Percentiles rank a stretch among this genome's conserved stretches.
phyloP scores from a whole-genome alignment of 2,113 vertebrate genomes.

The Platycercus adscitus region DNA sequence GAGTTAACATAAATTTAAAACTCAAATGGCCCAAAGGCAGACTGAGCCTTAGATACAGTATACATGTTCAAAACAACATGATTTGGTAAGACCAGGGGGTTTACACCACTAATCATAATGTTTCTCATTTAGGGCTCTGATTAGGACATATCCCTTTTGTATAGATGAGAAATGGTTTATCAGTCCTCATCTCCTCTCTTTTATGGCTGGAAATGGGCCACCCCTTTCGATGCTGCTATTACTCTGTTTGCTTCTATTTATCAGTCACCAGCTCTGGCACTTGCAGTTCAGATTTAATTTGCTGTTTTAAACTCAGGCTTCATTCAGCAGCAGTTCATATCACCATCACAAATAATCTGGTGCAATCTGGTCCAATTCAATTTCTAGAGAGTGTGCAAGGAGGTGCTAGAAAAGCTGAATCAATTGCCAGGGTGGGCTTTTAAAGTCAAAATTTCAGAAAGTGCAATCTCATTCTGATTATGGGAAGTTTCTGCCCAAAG shows the following conservation, averaged over 20 bases:
- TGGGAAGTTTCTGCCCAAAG: background rate
- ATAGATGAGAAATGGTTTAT: background rate
- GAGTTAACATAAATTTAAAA: slow-evolving; percentile 25
- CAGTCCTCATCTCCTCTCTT: slow-evolving; percentile 22
- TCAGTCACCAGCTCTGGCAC: background rate
- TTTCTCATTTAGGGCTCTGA: background rate
- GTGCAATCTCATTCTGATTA: background rate
- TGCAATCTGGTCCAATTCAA: background rate
- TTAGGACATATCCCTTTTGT: background rate
- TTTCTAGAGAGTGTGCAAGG: background rate
- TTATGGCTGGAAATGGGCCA: background rate
- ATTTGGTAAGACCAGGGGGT: background rate
- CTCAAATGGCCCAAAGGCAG: slow-evolving; percentile 20
- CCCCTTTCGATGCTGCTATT: background rate
- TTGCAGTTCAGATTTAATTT: slow-evolving; percentile 22
- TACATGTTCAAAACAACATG: slow-evolving; percentile 8
- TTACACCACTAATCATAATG: background rate
- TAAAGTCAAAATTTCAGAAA: background rate
- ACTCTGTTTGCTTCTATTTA: background rate
- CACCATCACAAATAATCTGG: background rate
- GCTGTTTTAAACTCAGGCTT: background rate
- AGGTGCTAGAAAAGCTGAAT: background rate
- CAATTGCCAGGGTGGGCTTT: background rate
- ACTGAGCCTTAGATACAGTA: slow-evolving; percentile 41
- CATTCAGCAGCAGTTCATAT: background rate